These are phyloP conservation scores for Charadrius vociferus DNA, from an alignment of 2,113 vertebrate genomes.

Conservation along the genomic window DNA sequence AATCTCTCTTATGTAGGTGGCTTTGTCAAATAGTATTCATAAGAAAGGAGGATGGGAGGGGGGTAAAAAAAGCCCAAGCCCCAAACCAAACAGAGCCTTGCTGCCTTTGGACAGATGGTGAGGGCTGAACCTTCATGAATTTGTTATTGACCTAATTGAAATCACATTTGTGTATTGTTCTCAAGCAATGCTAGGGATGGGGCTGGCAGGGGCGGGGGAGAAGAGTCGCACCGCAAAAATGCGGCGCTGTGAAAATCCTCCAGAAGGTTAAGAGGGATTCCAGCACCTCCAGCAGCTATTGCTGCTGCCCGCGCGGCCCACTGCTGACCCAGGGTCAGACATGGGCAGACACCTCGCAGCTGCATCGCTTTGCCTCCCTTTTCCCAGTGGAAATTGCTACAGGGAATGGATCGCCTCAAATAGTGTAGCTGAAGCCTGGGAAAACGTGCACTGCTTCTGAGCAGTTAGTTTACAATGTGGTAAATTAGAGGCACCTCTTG, in stretches of 20 bases:
- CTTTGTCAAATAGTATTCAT: constrained; percentile 30
- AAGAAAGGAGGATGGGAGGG: background rate
- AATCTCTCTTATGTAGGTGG: constrained; percentile 8
- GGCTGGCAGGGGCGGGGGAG: background rate
- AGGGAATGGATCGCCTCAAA: background rate
- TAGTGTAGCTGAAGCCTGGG: background rate
- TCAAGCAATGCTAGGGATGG: background rate
- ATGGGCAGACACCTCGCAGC: constrained; percentile 20
- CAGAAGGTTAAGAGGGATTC: constrained; percentile 38
- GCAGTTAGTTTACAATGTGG: background rate
- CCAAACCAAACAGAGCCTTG: background rate
- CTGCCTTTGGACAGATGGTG: constrained; percentile 64
- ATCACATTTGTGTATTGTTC: constrained; percentile 59
- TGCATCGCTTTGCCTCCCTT: background rate
- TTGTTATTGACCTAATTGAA: constrained; percentile 68
- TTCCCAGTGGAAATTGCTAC: background rate
- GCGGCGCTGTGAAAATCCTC: constrained; percentile 5
- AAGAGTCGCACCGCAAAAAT: background rate
- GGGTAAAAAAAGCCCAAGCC: background rate
- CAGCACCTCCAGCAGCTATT: constrained; percentile 16
- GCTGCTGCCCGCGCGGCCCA: background rate
- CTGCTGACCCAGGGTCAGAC: constrained; percentile 33
- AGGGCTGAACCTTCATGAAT: constrained; percentile 55
- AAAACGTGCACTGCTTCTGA: background rate
- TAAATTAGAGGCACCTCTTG: background rate